A percentile compares a stretch with the other conserved stretches of the same genome.
These are phyloP conservation scores for Mesochorus sp. DNA, from an alignment of 2,888 invertebrate genomes.

Conservation along the genomic window DNA sequence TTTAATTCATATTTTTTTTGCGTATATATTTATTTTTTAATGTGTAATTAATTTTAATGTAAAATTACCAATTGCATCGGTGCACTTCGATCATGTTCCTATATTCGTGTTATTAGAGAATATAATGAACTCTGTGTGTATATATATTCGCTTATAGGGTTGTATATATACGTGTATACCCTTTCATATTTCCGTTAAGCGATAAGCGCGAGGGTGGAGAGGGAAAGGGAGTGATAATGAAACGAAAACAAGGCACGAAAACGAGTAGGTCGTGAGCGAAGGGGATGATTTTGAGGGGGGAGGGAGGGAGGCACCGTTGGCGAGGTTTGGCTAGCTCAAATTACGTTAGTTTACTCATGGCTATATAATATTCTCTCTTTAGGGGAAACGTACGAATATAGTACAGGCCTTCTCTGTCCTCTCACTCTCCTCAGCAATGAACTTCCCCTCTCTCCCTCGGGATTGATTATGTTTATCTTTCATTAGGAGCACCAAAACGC, in stretches of 20 bases:
- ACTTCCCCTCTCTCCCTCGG: constrained; percentile 58
- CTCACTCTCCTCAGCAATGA: neutral
- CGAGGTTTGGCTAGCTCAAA: constrained; percentile 66
- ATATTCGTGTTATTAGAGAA: constrained; percentile 72
- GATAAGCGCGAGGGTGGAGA: constrained; percentile 28
- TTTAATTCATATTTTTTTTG: neutral
- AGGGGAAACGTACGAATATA: constrained; percentile 21
- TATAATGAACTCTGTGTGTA: constrained; percentile 65
- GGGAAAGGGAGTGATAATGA: constrained; percentile 76
- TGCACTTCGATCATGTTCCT: constrained; percentile 14
- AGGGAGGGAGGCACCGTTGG: constrained; percentile 28
- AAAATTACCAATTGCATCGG: constrained; percentile 29
- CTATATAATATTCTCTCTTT: constrained; percentile 80
- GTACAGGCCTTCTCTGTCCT: neutral
- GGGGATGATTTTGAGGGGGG: constrained; percentile 7
- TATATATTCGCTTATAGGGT: constrained; percentile 48
- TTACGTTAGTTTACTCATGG: constrained; percentile 70
- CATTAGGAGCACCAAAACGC: constrained; percentile 76
- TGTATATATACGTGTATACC: constrained; percentile 1
- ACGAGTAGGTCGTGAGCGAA: constrained; percentile 16
- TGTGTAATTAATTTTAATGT: constrained; percentile 39
- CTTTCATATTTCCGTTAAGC: constrained; percentile 36
- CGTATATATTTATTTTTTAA: constrained; percentile 7
- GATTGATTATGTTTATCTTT: constrained; percentile 81
- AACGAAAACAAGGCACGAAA: constrained; percentile 74